Evolutionary conservation across 2,888 invertebrate genomes (phyloP).

Genomic region (Campoplex capitator): DNA sequence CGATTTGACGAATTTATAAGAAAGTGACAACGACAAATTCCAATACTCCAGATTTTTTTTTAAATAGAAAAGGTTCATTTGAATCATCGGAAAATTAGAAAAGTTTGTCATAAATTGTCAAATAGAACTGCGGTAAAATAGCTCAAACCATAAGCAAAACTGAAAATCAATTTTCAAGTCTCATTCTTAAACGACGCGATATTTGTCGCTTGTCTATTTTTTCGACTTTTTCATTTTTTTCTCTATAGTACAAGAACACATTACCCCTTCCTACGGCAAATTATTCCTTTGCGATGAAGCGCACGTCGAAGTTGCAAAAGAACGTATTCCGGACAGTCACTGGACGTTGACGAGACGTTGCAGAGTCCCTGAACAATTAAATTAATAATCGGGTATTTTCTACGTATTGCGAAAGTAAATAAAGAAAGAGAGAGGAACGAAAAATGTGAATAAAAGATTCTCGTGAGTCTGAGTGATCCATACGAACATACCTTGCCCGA

Average conservation of each 20-base stretch:
- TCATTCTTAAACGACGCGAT: slow-evolving; percentile 1
- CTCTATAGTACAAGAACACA: slow-evolving; percentile 70
- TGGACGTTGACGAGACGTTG: slow-evolving; percentile 90
- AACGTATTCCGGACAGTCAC: slow-evolving; percentile 88
- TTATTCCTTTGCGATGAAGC: slow-evolving; percentile 88
- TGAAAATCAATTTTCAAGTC: neutral
- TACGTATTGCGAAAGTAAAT: slow-evolving; percentile 57
- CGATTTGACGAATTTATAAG: too few species aligned
- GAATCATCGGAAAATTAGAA: too few species aligned
- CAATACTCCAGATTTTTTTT: too few species aligned
- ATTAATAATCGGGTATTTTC: slow-evolving; percentile 63
- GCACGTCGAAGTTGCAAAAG: slow-evolving; percentile 87
- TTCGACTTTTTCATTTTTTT: neutral
- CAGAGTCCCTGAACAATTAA: slow-evolving; percentile 86
- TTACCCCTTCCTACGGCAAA: slow-evolving; percentile 89
- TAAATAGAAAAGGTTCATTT: too few species aligned
- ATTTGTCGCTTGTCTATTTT: neutral
- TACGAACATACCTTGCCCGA: slow-evolving; percentile 84
- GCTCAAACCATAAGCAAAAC: neutral
- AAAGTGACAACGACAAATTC: too few species aligned
- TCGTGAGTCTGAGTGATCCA: neutral
- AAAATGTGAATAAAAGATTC: slow-evolving; percentile 16
- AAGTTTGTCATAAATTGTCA: neutral
- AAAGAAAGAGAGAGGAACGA: neutral
- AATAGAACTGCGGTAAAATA: neutral